These are phyloP conservation scores for Porites divaricata DNA, from an alignment of 92 coral and sea anemone species.

Conservation along the genomic window DNA sequence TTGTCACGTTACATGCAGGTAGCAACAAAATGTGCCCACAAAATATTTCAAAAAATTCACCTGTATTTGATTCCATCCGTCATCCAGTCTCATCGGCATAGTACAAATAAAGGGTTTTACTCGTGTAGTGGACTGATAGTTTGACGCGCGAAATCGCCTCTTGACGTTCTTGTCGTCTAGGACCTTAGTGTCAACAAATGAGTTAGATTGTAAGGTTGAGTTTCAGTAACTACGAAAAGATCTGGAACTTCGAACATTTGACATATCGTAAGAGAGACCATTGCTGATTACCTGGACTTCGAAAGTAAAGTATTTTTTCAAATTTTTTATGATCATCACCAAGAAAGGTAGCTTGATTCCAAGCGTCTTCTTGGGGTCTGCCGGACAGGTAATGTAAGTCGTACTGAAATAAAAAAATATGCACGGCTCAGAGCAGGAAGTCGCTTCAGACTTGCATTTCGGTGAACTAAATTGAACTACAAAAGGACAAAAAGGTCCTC, in stretches of 20 bases:
- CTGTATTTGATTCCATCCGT: slow-evolving; percentile 99
- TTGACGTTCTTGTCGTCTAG: slow-evolving; percentile 99
- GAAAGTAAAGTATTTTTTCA: slow-evolving; percentile 99
- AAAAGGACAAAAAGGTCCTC: not conserved
- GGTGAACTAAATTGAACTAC: not conserved
- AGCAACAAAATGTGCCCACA: not conserved
- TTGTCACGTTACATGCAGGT: not conserved
- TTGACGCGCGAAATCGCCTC: slow-evolving; percentile 98
- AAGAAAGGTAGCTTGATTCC: slow-evolving; percentile 99
- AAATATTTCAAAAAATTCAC: slow-evolving; percentile 41
- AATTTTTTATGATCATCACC: slow-evolving; percentile 98
- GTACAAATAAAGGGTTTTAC: slow-evolving; percentile 99
- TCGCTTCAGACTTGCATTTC: not conserved
- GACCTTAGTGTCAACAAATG: slow-evolving; percentile 99
- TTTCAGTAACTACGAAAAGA: not conserved
- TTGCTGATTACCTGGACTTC: slow-evolving; percentile 92
- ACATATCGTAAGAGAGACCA: not conserved
- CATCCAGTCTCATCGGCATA: slow-evolving; percentile 99
- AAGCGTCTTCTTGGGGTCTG: slow-evolving; percentile 92
- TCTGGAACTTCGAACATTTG: not conserved
- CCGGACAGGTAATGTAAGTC: slow-evolving; percentile 96
- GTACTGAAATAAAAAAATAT: slow-evolving; percentile 69
- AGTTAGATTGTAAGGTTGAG: not conserved
- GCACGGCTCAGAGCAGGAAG: not conserved
- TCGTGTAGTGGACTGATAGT: slow-evolving; percentile 98